Base-by-base conservation (phyloP, 2,797 vertebrate genomes). In the Telmatherina bonti region DNA sequence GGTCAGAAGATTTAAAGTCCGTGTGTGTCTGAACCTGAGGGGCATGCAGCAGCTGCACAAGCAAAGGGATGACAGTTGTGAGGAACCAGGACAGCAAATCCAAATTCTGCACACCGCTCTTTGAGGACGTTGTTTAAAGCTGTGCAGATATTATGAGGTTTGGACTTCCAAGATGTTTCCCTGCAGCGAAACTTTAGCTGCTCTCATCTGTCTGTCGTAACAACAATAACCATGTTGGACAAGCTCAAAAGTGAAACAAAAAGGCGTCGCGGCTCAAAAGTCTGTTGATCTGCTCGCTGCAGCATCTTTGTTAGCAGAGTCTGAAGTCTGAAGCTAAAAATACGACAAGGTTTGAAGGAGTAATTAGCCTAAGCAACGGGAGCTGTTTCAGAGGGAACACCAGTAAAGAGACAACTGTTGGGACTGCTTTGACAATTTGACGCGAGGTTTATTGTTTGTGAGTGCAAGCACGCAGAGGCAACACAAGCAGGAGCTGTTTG, bases 1-100 rank as follows among this genome's bases (percentile, higher is more conserved):
- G 81, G 79, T 81, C 82, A 80, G 70, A 79, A 66, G 79, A 77
- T 29, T 84, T 70, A 66, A 33, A 63, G 59, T 56, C 74, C 55
- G 0, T 62, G 64, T 71, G 58, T 64, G 58, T 64, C 27, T 75
- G 67, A 57, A 68, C 74, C 77, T 79, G 54, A 72, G 60, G 64
- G 62, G 36, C 24, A 52, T 45, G 72, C 68, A 66, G 72, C 81
- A 81, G 77, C 74, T 84, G 85, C 62, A 30, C 53, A 69, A 55
- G 75, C 61, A 54, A 18, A 36, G n/a, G 26, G 69, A 62, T 41
- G 61, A 67, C 59, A 69, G 67, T 24, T 29, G 30, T 18, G 61
- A 62, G 54, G 45, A 64, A 11, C 31, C 13, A 22, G 29, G 47
- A 52, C 47, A 2, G 7, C 49, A 63, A 55, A 61, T 65, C 47